These are phyloP conservation scores for Andrena camellia DNA, from an alignment of 2,888 invertebrate genomes.

Conservation along the genomic window DNA sequence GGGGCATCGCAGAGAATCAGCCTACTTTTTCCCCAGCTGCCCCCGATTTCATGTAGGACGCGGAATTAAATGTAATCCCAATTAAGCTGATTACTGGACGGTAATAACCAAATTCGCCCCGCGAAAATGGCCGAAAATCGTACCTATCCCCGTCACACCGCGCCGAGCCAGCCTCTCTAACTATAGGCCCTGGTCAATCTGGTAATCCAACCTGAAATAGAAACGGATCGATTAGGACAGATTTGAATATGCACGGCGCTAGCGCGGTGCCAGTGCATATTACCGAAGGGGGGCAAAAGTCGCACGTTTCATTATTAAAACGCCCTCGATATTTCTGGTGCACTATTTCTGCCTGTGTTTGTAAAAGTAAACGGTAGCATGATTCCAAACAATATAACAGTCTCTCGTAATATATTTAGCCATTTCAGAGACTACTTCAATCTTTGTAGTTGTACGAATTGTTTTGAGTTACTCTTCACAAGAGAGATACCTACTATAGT, in stretches of 20 bases:
- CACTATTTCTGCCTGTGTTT: too few relatives aligned
- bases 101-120: conserved; percentile 31
- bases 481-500: too few relatives aligned
- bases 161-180: conserved; percentile 43
- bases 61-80: conserved; percentile 28
- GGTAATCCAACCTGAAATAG: conserved; percentile 60
- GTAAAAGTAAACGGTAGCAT: too few relatives aligned
- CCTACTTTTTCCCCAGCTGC: conserved; percentile 9
- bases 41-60: neutral
- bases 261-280: conserved; percentile 3
- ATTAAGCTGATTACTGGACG: conserved; percentile 47
- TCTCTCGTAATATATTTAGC: too few relatives aligned
- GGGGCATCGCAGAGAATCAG: conserved; percentile 6
- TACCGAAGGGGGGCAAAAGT: neutral
- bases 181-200: conserved; percentile 64
- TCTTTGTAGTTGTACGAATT: too few relatives aligned
- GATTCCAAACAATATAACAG: too few relatives aligned
- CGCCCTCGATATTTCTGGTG: neutral
- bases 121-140: conserved; percentile 46
- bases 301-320: neutral
- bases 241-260: conserved; percentile 59
- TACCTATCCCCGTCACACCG: conserved; percentile 24
- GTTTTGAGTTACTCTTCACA: too few relatives aligned
- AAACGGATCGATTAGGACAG: conserved; percentile 57
- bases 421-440: too few relatives aligned